Evolutionary conservation across 2,797 vertebrate genomes (phyloP).

Genomic region (Lagocephalus sceleratus): DNA sequence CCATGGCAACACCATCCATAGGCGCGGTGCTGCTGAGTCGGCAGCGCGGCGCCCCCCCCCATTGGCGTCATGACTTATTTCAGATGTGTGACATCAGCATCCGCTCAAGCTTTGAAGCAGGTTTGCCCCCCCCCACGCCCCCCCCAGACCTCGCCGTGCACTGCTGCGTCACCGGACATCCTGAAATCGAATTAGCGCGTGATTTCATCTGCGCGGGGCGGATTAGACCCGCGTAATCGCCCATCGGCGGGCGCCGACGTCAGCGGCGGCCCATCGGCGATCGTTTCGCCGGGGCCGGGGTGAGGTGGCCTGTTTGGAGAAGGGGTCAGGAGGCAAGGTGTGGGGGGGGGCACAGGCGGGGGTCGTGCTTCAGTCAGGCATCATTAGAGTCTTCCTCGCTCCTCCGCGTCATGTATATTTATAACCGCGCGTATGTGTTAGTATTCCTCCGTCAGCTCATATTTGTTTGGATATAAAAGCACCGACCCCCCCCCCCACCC

Average conservation of each 20-base stretch:
- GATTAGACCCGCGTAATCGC: conserved; percentile 56
- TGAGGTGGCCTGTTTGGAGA: too few relatives aligned
- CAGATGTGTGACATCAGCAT: not conserved
- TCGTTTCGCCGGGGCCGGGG: too few relatives aligned
- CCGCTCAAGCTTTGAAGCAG: too few relatives aligned
- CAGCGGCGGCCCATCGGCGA: too few relatives aligned
- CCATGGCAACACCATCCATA: conserved; percentile 77
- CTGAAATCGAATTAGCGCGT: conserved; percentile 44
- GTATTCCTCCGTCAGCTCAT: conserved; percentile 8
- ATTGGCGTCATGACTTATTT: conserved; percentile 1
- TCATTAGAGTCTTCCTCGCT: not conserved
- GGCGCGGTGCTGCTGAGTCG: conserved; percentile 61
- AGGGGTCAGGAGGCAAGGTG: not conserved
- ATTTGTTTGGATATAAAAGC: conserved; percentile 10
- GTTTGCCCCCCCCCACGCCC: too few relatives aligned
- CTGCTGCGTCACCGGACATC: conserved; percentile 38
- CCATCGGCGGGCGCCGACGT: conserved; percentile 25
- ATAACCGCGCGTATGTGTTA: conserved; percentile 7
- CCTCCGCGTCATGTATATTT: conserved; percentile 6
- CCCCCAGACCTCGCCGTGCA: not conserved
- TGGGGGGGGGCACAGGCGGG: not conserved
- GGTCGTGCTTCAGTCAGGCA: not conserved
- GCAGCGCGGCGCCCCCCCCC: conserved; percentile 24
- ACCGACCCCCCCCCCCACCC: conserved; percentile 5
- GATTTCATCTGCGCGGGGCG: conserved; percentile 37